Evolutionary conservation across 1,140 invertebrate species (phyloP).

Genomic region (Drosophila burlai): DNA sequence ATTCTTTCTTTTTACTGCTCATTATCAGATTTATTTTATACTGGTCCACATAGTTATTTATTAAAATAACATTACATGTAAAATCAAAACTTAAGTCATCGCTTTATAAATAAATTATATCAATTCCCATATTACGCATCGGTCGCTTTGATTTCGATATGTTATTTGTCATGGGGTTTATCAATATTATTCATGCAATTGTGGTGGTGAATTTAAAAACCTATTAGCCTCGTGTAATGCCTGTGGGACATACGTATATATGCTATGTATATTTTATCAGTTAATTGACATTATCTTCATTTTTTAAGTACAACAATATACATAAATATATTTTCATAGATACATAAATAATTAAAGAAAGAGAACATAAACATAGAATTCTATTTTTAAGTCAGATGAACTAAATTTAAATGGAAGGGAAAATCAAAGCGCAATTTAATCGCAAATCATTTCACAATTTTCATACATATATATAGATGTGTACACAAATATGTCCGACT

Average conservation of each 20-base stretch:
- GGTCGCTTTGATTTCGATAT: constrained; percentile 3
- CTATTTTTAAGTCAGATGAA: neutral
- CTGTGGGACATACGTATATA: neutral
- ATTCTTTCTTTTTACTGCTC: neutral
- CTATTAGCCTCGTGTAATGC: constrained; percentile 15
- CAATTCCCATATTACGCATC: constrained; percentile 24
- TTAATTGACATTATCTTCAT: constrained; percentile 30
- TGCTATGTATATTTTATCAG: constrained; percentile 36
- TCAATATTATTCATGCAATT: constrained; percentile 3
- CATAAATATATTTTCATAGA: neutral
- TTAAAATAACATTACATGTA: neutral
- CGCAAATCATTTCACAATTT: too few relatives aligned
- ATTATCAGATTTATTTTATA: neutral
- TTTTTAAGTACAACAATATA: neutral
- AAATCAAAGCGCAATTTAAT: too few relatives aligned
- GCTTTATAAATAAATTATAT: neutral
- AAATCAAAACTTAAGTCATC: neutral
- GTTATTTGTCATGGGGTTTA: constrained; percentile 16
- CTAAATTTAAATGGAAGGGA: neutral
- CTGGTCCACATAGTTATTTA: neutral
- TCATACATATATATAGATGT: too few relatives aligned
- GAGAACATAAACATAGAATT: neutral
- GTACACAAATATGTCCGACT: too few relatives aligned
- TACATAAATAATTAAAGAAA: neutral
- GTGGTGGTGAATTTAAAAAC: constrained; percentile 16